Base-by-base conservation (phyloP, 2,113 vertebrate species). In the Ia io region DNA sequence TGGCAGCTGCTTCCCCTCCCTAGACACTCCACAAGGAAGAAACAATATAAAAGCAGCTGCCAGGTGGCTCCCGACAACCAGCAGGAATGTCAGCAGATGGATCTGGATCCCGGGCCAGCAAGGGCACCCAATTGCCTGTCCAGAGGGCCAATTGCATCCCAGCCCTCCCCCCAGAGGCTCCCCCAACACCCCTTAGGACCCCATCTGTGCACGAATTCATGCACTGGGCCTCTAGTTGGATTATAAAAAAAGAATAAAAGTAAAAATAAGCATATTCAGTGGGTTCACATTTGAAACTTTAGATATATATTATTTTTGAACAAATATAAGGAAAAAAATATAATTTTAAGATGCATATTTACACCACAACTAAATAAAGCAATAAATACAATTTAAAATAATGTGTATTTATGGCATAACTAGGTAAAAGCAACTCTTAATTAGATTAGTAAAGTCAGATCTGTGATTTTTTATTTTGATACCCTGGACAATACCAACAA, bases 241-340 rank as follows among this genome's bases (percentile, higher is more conserved):
- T 59, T 88, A 86, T 83, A 69, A 92, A 95, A 95, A 90, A 85
- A 85, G 76, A 92, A 93, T 80, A 40, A 94, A 91, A 84, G 13
- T 94, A 83, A 92, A 95, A 95, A 20, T 53, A 88, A 87, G 69
- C 35, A 94, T 78, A 88, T 9, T 74, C 35, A 83, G 23, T 82
- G 84, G 37, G 47, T 88, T 95, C 40, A n/a, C 93, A 71, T 78
- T 84, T 63, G 5, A 92, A 96, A 70, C 25, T 93, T 77, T 59
- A 83, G 7, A 73, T 90, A 51, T 23, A 40, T 69, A 23, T 67
- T 96, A 4, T 35, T 65, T 91, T 69, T 42, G 11, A 97, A 91
- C 23, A 84, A 90, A 83, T 35, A 63, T 32, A 74, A 89, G 37
- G 69, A 89, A 74, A 76, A 28, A 87, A 80, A 73, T 42, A 61